These are phyloP conservation scores for Sapajus apella DNA, from an alignment of 2,113 vertebrate species.

Conservation along the genomic window DNA sequence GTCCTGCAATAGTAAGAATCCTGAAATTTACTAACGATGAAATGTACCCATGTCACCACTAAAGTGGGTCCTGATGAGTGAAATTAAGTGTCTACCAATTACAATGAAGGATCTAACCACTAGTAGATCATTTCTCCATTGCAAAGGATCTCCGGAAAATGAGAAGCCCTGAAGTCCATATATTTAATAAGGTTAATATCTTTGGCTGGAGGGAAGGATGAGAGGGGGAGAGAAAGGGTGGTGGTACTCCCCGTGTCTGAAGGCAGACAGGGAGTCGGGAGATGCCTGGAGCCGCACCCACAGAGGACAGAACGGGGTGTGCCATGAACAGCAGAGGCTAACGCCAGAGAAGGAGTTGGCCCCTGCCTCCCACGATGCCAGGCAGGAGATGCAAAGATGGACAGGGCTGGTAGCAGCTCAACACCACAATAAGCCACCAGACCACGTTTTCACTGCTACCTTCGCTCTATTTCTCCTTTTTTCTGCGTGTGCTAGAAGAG, in stretches of 20 bases:
- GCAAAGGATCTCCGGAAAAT: background rate
- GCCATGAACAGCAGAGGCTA: background rate
- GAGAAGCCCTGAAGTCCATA: background rate
- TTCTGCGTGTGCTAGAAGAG: constrained; percentile 23
- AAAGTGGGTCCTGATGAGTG: background rate
- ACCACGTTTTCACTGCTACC: constrained; percentile 63
- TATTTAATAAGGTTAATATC: background rate
- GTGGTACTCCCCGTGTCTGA: background rate
- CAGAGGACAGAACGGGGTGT: background rate
- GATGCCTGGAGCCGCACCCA: accelerated
- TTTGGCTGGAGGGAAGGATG: background rate
- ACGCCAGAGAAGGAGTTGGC: constrained; percentile 60
- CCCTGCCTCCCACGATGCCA: constrained; percentile 52
- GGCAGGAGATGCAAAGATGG: constrained; percentile 68
- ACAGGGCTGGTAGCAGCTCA: constrained; percentile 56
- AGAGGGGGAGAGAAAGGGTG: accelerated
- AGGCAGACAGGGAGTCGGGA: background rate
- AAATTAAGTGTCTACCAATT: background rate
- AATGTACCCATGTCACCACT: background rate
- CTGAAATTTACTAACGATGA: background rate
- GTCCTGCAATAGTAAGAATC: background rate
- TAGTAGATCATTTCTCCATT: background rate
- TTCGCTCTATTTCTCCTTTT: constrained; percentile 17
- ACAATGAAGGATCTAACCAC: background rate
- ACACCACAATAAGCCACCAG: constrained; percentile 62